These are phyloP conservation scores for Pituophis catenifer DNA, from an alignment of 2,113 vertebrate genomes.

Conservation along the genomic window DNA sequence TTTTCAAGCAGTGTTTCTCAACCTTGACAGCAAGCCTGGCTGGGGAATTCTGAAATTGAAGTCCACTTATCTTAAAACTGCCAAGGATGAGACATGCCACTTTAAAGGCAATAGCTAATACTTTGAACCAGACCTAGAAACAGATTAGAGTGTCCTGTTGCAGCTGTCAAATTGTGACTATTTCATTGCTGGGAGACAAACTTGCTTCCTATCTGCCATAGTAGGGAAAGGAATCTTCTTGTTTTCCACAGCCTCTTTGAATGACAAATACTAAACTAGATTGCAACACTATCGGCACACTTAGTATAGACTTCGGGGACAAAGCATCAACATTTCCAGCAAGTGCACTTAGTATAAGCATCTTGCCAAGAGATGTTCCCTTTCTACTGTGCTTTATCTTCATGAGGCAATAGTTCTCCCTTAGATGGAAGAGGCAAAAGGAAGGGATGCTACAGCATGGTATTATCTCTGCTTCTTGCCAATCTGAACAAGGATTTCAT, in stretches of 20 bases:
- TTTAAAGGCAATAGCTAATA: background rate
- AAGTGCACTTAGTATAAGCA: background rate
- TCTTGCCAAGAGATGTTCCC: slow-evolving; percentile 4
- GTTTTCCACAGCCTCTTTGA: background rate
- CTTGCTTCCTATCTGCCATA: background rate
- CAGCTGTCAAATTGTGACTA: background rate
- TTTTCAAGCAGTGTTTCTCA: background rate
- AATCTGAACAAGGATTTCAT: background rate
- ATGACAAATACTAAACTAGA: background rate
- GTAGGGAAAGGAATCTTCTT: background rate
- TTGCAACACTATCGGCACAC: background rate
- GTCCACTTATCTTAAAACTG: background rate
- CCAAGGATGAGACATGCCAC: background rate
- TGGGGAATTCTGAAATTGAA: background rate
- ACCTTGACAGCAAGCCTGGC: background rate
- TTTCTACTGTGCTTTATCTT: background rate
- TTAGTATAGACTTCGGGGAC: background rate
- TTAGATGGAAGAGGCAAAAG: background rate
- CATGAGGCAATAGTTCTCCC: background rate
- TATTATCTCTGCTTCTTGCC: background rate
- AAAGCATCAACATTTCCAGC: slow-evolving; percentile 8
- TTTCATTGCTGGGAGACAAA: background rate
- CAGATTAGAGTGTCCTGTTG: background rate
- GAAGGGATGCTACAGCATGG: background rate
- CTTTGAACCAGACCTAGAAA: background rate